Evolutionary conservation across 2,113 vertebrate genomes (phyloP).

Genomic region (Rhabdornis inornatus): DNA sequence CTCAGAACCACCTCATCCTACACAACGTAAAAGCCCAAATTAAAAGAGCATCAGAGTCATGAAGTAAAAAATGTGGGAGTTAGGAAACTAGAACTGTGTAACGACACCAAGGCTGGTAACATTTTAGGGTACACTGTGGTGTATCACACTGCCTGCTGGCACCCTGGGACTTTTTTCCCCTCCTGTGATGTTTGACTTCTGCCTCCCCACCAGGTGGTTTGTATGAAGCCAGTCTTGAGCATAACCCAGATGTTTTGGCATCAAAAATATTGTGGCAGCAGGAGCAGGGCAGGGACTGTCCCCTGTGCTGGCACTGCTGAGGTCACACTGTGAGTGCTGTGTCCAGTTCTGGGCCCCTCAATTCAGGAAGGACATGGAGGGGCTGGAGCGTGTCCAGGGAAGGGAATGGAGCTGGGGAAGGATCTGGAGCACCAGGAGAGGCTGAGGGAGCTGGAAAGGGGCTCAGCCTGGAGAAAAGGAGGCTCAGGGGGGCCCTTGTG

Average conservation of each 20-base stretch:
- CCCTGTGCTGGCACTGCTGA: not conserved
- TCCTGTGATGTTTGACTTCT: not conserved
- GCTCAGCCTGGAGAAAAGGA: not conserved
- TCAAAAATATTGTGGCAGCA: not conserved
- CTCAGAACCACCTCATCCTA: not conserved
- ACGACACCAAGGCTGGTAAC: not conserved
- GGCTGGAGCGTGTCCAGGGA: not conserved
- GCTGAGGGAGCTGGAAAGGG: not conserved
- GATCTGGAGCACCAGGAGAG: not conserved
- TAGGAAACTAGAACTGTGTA: not conserved
- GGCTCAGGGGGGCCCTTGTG: not conserved
- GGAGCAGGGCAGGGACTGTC: not conserved
- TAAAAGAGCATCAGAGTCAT: not conserved
- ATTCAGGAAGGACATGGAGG: not conserved
- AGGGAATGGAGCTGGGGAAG: not conserved
- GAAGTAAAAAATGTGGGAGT: not conserved
- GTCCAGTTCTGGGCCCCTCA: not conserved
- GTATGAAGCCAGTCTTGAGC: not conserved
- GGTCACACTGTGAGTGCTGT: accelerated
- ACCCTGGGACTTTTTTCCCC: not conserved
- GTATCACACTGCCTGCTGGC: not conserved
- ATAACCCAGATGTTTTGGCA: not conserved
- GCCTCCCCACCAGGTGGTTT: not conserved
- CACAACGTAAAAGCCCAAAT: not conserved
- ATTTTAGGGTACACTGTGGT: not conserved